Evolutionary conservation across 2,797 vertebrate species (phyloP), one percentile per base, ranked within the genome.

Genomic region (Sciurus carolinensis): DNA sequence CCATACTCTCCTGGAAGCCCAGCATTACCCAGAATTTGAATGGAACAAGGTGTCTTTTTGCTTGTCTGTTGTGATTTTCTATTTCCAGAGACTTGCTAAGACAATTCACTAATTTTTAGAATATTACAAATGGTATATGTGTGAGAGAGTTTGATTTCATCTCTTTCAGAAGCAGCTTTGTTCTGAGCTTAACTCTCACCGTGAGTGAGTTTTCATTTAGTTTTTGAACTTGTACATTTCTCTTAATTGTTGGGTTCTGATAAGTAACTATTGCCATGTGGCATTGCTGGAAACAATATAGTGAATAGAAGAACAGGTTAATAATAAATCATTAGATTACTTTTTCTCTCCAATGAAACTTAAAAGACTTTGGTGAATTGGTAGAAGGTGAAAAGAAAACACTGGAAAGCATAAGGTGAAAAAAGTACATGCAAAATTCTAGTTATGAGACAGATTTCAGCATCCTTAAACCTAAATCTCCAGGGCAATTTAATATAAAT

Each of bases 401-500:
- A 75, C 71, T 84, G 5, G 20, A 71, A 93, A 75, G 39, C 18
- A 47, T 71, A 81, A 81, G 10, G 1, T 83, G 28, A 88, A 11
- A 42, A 81, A 39, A 39, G 33, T 66, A 22, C 50, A 66, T 52
- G 67, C 24, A 91, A 57, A 85, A 39, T 84, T 67, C n/a, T 90
- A 22, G 10, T 83, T 84, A 42, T 44, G 12, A 66, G 18, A 86
- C 30, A 80, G 14, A 89, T 81, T 84, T 81, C 81, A 80, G 17
- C 20, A 50, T 85, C 7, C 39, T 95, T 80, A 81, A 71, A 87
- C 5, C 9, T 64, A 88, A 88, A 96, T 85, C 11, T 85, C 17
- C 28, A 85, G 42, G n/a, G 28, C 1, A 42, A 28, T 71, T 84
- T 85, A 75, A 85, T 4, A 26, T 71, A 71, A 88, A 73, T 75